Percentiles rank a stretch among this genome's conserved stretches.
Evolutionary conservation across 2,888 invertebrate species (phyloP).

Genomic region (Temnothorax rugatulus): DNA sequence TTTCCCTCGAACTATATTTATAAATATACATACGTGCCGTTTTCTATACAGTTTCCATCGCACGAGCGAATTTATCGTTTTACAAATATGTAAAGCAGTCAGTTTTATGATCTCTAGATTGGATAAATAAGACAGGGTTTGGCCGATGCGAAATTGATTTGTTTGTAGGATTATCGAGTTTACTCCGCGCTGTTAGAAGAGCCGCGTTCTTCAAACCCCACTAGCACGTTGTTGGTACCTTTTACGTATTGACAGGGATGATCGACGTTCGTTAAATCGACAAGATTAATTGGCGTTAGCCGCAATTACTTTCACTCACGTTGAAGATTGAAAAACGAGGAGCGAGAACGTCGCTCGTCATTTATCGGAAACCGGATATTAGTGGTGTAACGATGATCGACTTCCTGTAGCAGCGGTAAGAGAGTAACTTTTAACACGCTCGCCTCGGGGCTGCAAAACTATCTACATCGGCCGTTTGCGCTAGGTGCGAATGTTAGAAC

Average conservation of each 20-base stretch:
- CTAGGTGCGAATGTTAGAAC: slow-evolving; percentile 45
- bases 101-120: neutral
- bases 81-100: neutral
- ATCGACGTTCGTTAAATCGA: slow-evolving; percentile 46
- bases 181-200: neutral
- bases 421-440: slow-evolving; percentile 48
- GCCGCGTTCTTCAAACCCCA: neutral
- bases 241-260: slow-evolving; percentile 34
- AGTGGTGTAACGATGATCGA: slow-evolving; percentile 41
- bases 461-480: slow-evolving; percentile 27
- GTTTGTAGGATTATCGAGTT: neutral
- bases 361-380: slow-evolving; percentile 42
- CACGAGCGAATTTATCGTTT: neutral
- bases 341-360: slow-evolving; percentile 26
- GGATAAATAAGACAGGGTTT: neutral
- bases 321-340: slow-evolving; percentile 31
- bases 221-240: neutral
- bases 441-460: slow-evolving; percentile 31
- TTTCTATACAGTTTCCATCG: neutral
- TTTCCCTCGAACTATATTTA: slow-evolving; percentile 15
- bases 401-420: slow-evolving; percentile 38
- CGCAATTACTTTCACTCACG: slow-evolving; percentile 31
- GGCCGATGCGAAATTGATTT: neutral
- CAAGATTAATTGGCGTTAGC: slow-evolving; percentile 42
- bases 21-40: neutral